Conservation (phyloP, 1,140 invertebrate species). For the Contarinia nasturtii region DNA sequence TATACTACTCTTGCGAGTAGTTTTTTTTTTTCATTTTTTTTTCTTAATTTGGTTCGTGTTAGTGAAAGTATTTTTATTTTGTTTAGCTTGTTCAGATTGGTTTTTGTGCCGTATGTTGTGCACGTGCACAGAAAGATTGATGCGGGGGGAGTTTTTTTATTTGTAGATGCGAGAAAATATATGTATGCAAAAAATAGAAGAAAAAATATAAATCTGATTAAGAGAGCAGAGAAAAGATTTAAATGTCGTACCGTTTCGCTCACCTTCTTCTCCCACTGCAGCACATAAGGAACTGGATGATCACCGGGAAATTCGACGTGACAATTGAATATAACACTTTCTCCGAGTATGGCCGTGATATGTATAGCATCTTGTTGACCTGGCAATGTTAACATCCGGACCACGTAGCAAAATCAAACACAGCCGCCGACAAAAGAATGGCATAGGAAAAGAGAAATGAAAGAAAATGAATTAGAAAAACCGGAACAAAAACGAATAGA, state of each 20-base stretch:
- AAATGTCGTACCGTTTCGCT: constrained; percentile 73
- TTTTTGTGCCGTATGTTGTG: background rate
- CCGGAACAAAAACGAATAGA: background rate
- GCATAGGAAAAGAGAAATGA: background rate
- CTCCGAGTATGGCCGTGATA: constrained; percentile 86
- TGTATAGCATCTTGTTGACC: constrained; percentile 77
- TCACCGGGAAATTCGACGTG: constrained; percentile 88
- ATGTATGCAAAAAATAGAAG: background rate
- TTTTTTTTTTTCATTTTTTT: background rate
- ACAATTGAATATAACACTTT: constrained; percentile 91
- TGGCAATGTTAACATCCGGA: constrained; percentile 13
- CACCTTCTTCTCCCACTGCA: constrained; percentile 97
- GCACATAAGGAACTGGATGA: constrained; percentile 85
- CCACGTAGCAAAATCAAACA: too few species aligned
- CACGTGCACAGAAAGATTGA: background rate
- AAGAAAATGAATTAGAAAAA: background rate
- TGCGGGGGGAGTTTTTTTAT: background rate
- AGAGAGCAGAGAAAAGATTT: constrained; percentile 44
- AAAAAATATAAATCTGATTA: constrained; percentile 8
- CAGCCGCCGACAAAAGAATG: background rate
- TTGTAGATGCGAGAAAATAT: background rate
- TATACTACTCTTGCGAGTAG: too few species aligned
- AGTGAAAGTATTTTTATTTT: background rate
- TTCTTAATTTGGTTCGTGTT: background rate
- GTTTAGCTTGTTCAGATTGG: background rate